Percentiles rank a stretch among this genome's conserved stretches.
These are phyloP conservation scores for Oncopodura yosiiana DNA, from an alignment of 1,140 invertebrate species.

Conservation along the genomic window DNA sequence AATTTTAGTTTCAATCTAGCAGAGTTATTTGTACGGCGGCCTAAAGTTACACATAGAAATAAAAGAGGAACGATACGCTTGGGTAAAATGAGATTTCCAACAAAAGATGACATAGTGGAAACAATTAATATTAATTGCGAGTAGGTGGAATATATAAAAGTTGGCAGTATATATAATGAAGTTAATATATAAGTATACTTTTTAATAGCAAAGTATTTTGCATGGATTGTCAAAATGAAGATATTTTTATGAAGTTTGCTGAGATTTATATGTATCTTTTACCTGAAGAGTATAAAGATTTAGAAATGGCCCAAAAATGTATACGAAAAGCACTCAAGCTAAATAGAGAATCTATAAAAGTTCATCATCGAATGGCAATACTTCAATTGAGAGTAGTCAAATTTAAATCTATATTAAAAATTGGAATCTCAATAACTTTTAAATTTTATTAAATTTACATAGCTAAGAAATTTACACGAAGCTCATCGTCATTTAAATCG, in stretches of 20 bases:
- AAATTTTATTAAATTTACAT: background rate
- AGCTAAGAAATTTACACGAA: background rate
- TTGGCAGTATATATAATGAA: too few species aligned
- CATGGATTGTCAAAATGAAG: conserved; percentile 8
- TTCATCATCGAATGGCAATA: conserved; percentile 11
- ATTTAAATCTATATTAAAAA: background rate
- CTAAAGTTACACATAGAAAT: background rate
- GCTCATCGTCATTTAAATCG: background rate
- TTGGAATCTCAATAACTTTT: too few species aligned
- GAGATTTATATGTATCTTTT: conserved; percentile 10
- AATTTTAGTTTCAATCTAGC: background rate
- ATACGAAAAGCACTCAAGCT: conserved; percentile 6
- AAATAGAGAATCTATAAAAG: background rate
- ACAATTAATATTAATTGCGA: too few species aligned
- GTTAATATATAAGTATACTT: background rate
- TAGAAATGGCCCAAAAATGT: background rate
- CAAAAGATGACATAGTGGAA: too few species aligned
- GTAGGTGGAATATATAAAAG: too few species aligned
- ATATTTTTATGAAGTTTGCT: conserved; percentile 10
- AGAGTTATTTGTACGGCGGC: background rate
- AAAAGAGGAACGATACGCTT: conserved; percentile 5
- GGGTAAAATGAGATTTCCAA: background rate
- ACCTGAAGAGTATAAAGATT: background rate
- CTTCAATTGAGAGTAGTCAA: conserved; percentile 6
- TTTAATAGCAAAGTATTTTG: conserved; percentile 2